These are phyloP conservation scores for Motacilla tschutschensis DNA, from an alignment of 2,113 vertebrate genomes.

Conservation along the genomic window DNA sequence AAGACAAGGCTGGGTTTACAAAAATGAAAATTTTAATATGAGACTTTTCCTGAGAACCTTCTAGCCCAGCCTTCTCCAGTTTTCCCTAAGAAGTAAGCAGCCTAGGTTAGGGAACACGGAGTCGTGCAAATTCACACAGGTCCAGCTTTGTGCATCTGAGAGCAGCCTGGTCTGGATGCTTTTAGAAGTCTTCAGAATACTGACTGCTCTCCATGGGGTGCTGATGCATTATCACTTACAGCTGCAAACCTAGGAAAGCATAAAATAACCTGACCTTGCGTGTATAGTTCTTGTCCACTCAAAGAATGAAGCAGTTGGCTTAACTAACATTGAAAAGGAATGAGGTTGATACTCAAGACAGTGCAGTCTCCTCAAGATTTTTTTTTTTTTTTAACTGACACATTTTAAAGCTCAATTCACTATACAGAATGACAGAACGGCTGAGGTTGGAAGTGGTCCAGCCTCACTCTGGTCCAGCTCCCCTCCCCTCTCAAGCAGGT, in stretches of 20 bases:
- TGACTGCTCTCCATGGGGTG: neutral
- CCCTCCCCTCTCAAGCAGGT: neutral
- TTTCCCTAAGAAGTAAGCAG: neutral
- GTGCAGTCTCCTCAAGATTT: neutral
- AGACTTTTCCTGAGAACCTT: neutral
- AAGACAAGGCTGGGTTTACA: neutral
- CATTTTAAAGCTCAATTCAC: neutral
- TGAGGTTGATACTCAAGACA: neutral
- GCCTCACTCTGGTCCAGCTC: neutral
- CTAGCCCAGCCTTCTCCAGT: neutral
- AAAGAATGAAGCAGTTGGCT: neutral
- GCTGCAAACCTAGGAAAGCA: neutral
- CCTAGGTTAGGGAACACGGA: neutral
- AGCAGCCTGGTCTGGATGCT: neutral
- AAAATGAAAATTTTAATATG: neutral
- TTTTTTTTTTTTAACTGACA: neutral
- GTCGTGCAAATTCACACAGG: neutral
- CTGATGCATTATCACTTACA: neutral
- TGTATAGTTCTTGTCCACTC: neutral
- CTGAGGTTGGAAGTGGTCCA: neutral
- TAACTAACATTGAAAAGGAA: neutral
- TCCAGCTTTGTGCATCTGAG: neutral
- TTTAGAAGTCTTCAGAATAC: neutral
- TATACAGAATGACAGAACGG: neutral
- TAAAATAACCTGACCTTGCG: constrained; percentile 13